Conservation (phyloP, 2,113 vertebrate genomes). For the Talpa occidentalis region DNA sequence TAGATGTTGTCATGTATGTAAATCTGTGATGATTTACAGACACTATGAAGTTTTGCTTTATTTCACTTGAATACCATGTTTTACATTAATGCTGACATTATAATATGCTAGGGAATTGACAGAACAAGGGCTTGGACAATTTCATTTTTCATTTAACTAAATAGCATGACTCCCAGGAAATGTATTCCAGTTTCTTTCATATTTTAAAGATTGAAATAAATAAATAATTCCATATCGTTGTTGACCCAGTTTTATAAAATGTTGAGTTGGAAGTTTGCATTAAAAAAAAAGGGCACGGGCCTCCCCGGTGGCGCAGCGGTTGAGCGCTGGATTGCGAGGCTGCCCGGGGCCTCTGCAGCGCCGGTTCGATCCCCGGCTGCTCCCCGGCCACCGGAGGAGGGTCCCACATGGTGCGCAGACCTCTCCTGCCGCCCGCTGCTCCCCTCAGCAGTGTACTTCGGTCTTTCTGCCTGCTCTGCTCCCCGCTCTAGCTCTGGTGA, state of each 20-base stretch:
- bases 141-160: slow-evolving; percentile 49
- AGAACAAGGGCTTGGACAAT: slow-evolving; percentile 32
- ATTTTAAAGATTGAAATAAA: slow-evolving; percentile 52
- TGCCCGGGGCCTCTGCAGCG: too few relatives aligned
- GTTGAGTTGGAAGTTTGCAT: slow-evolving; percentile 6
- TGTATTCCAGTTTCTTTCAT: neutral
- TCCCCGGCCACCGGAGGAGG: too few relatives aligned
- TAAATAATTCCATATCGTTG: neutral
- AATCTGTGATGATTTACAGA: slow-evolving; percentile 42
- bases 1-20: slow-evolving; percentile 16
- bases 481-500: too few relatives aligned
- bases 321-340: too few relatives aligned
- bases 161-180: neutral
- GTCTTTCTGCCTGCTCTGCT: too few relatives aligned
- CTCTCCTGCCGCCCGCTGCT: too few relatives aligned
- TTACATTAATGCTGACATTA: slow-evolving; percentile 42
- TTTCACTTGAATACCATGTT: slow-evolving; percentile 30
- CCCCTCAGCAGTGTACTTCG: too few relatives aligned
- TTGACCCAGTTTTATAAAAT: neutral
- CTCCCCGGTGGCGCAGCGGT: too few relatives aligned
- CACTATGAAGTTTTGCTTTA: slow-evolving; percentile 15
- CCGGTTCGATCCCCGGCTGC: too few relatives aligned
- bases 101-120: slow-evolving; percentile 7
- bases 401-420: too few relatives aligned
- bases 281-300: too few relatives aligned